Evolutionary conservation across 2,888 invertebrate species (phyloP).

Genomic region (Oasisia sp.): DNA sequence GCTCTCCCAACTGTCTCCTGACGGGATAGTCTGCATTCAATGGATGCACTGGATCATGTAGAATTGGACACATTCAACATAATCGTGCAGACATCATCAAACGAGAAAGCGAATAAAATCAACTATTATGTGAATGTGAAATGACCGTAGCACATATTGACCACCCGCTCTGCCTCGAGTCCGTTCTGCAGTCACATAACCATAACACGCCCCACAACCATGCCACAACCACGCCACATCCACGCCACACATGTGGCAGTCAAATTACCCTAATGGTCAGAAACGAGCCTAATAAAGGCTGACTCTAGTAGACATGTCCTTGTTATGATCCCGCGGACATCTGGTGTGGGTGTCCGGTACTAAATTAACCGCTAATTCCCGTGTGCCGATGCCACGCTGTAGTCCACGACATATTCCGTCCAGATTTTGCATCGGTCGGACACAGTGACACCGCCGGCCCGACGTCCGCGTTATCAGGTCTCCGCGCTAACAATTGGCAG

Average conservation of each 20-base stretch:
- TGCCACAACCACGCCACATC: no score
- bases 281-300: neutral
- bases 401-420: neutral
- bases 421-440: neutral
- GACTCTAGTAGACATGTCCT: neutral
- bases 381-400: neutral
- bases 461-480: neutral
- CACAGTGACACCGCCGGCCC: neutral
- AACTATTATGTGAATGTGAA: no score
- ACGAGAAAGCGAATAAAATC: no score
- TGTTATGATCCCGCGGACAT: neutral
- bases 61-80: no score
- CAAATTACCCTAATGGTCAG: neutral
- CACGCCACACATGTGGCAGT: neutral
- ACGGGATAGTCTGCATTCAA: no score
- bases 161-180: neutral
- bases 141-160: neutral
- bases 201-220: neutral
- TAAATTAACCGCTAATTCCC: conserved; percentile 5
- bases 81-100: no score
- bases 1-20: no score
- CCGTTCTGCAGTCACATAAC: neutral
- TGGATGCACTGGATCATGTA: no score
- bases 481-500: neutral
- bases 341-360: neutral